These are phyloP conservation scores for Oncorhynchus gorbuscha DNA, from an alignment of 2,113 vertebrate species.

Conservation along the genomic window DNA sequence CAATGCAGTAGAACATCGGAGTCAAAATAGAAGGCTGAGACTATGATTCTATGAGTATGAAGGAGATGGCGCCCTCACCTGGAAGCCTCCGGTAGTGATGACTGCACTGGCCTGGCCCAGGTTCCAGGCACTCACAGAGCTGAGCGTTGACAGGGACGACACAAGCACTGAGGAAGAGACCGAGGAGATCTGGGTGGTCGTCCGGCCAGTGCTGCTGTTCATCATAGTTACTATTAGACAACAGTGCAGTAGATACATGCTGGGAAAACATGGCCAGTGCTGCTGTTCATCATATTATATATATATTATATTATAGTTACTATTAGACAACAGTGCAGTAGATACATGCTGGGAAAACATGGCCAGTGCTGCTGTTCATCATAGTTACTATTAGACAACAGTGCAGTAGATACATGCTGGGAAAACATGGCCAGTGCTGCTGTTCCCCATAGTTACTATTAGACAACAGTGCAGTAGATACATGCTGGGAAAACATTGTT, in stretches of 20 bases:
- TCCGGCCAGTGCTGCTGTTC: conserved; percentile 40
- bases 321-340: conserved; percentile 52
- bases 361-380: conserved; percentile 44
- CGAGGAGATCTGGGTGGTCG: conserved; percentile 45
- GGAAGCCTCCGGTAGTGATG: conserved; percentile 34
- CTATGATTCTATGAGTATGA: no score
- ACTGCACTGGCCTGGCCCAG: conserved; percentile 46
- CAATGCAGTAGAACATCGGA: no score
- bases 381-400: conserved; percentile 49
- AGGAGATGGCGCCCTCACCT: conserved; percentile 31
- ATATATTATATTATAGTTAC: no score
- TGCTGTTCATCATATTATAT: conserved; percentile 52
- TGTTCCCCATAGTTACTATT: conserved; percentile 48
- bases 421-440: conserved; percentile 24
- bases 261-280: no score
- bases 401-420: conserved; percentile 42
- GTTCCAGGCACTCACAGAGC: conserved; percentile 49
- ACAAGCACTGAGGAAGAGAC: conserved; percentile 24
- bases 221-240: conserved; percentile 49
- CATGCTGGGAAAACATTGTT: conserved; percentile 18
- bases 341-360: conserved; percentile 28
- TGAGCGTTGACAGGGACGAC: conserved; percentile 47
- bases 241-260: conserved; percentile 49
- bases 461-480: conserved; percentile 44
- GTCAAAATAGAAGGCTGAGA: no score